phyloP scores from a whole-genome alignment of 2,113 vertebrate genomes.

The Tupaia chinensis region DNA sequence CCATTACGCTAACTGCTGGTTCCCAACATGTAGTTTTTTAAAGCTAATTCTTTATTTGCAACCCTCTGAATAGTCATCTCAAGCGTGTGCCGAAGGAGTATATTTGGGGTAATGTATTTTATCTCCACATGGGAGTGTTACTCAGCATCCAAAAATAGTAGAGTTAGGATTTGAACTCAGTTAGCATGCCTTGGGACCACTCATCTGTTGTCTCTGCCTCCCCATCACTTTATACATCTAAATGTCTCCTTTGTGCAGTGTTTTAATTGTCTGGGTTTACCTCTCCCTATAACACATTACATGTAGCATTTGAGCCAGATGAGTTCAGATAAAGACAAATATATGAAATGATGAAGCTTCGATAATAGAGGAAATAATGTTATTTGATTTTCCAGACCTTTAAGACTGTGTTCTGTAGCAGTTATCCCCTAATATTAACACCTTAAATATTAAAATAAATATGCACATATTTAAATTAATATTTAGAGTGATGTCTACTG shows the following conservation, averaged over 20 bases:
- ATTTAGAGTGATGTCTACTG: background rate
- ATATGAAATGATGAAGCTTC: background rate
- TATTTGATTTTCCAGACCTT: background rate
- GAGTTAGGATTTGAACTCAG: background rate
- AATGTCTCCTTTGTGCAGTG: background rate
- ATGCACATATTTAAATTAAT: background rate
- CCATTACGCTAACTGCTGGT: too few species aligned
- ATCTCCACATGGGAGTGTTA: background rate
- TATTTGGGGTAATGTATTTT: too few species aligned
- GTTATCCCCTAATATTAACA: background rate
- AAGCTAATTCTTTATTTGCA: too few species aligned
- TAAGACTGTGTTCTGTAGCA: background rate
- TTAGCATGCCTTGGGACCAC: background rate
- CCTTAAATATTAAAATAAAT: conserved; percentile 25
- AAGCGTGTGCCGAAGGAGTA: too few species aligned
- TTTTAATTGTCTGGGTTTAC: background rate
- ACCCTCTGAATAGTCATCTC: too few species aligned
- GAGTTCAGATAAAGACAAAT: conserved; percentile 24
- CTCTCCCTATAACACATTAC: background rate
- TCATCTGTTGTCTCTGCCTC: background rate
- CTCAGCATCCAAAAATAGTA: background rate
- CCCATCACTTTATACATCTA: background rate
- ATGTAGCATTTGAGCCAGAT: background rate
- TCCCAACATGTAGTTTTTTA: too few species aligned
- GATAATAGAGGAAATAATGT: background rate